These are phyloP conservation scores for Tretioscincus oriximinensis DNA, from an alignment of 2,113 vertebrate genomes.

Conservation along the genomic window DNA sequence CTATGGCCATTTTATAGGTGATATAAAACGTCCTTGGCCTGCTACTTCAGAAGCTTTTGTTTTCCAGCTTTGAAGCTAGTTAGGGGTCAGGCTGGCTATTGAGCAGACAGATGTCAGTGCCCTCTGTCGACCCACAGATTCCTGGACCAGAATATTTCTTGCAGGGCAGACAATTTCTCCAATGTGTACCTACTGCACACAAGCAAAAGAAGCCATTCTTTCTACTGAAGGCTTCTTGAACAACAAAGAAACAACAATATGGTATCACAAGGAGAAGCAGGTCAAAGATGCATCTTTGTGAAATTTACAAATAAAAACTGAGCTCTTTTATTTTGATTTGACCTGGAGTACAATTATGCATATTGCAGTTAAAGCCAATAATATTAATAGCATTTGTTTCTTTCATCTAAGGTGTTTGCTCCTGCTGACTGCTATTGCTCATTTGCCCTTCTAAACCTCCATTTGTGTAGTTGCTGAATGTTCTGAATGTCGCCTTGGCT, in stretches of 20 bases:
- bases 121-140: too few species aligned
- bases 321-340: not conserved
- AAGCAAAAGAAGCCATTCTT: too few species aligned
- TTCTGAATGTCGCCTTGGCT: not conserved
- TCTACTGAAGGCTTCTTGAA: not conserved
- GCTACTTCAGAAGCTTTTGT: too few species aligned
- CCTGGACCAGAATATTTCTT: too few species aligned
- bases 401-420: not conserved
- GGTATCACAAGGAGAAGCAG: not conserved
- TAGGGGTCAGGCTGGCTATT: too few species aligned
- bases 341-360: not conserved
- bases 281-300: not conserved
- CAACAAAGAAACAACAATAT: not conserved
- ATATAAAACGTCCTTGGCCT: too few species aligned
- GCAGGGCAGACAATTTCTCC: too few species aligned
- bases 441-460: not conserved
- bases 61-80: too few species aligned
- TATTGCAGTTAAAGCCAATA: not conserved
- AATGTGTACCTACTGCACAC: too few species aligned
- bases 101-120: too few species aligned
- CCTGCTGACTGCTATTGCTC: not conserved
- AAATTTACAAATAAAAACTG: not conserved
- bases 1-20: too few species aligned
- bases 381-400: not conserved
- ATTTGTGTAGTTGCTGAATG: not conserved